Conservation (phyloP, 2,113 vertebrate genomes). For the Ibidorhyncha struthersii region DNA sequence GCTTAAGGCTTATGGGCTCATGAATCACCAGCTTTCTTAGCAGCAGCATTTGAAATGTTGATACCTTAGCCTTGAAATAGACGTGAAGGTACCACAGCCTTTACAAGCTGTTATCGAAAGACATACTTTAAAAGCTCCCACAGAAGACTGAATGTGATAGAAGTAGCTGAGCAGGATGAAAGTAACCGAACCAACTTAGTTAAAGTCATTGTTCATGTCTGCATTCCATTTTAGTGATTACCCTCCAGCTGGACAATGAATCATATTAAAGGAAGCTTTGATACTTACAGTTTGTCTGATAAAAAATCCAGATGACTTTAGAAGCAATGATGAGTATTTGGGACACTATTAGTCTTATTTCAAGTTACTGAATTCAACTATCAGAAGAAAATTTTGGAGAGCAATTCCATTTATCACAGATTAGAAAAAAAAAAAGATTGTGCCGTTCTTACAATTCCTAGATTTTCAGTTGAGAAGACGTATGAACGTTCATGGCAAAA, state of each 20-base stretch:
- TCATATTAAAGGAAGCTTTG: slow-evolving; percentile 21
- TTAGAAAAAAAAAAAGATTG: background rate
- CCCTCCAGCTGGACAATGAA: slow-evolving; percentile 17
- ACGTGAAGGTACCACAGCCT: slow-evolving; percentile 63
- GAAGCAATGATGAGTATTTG: slow-evolving; percentile 32
- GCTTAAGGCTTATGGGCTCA: slow-evolving; percentile 63
- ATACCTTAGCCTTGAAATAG: slow-evolving; percentile 71
- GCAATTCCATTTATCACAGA: background rate
- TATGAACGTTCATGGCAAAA: background rate
- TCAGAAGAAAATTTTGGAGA: background rate
- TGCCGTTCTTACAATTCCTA: background rate
- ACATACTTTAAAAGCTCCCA: slow-evolving; percentile 59
- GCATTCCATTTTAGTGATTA: slow-evolving; percentile 12
- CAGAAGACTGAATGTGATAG: slow-evolving; percentile 30
- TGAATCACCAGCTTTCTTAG: slow-evolving; percentile 64
- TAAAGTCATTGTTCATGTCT: slow-evolving; percentile 58
- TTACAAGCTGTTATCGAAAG: slow-evolving; percentile 63
- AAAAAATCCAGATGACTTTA: slow-evolving; percentile 45
- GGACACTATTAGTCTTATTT: slow-evolving; percentile 11
- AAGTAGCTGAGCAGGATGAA: slow-evolving; percentile 23
- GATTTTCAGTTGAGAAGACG: background rate
- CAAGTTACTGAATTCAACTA: slow-evolving; percentile 10
- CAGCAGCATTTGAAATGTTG: slow-evolving; percentile 68
- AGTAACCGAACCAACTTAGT: slow-evolving; percentile 36
- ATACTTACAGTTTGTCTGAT: slow-evolving; percentile 21